Percentiles rank a stretch among this genome's conserved stretches.
Evolutionary conservation across 30 jellyfish, hydroid and myxozoan species (phyloP).

Genomic region (Cassiopea xamachana): DNA sequence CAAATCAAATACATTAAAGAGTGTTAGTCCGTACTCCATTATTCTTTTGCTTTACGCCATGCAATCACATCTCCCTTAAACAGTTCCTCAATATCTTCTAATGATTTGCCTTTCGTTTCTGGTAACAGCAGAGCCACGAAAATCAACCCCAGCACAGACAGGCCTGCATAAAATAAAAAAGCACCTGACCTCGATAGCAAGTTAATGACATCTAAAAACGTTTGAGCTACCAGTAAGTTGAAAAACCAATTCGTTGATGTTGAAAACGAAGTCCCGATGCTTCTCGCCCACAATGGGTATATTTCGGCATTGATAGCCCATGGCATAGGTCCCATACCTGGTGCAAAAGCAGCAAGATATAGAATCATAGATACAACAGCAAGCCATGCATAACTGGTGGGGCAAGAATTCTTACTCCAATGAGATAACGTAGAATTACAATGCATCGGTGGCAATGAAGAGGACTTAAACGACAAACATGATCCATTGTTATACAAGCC

Average conservation of each 20-base stretch:
- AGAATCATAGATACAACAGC: conserved; percentile 83
- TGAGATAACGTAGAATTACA: conserved; percentile 25
- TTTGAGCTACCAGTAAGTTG: conserved; percentile 75
- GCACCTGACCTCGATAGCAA: conserved; percentile 81
- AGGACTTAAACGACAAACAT: conserved; percentile 33
- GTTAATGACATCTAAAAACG: conserved; percentile 73
- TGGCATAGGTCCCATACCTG: conserved; percentile 96
- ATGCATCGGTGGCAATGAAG: not conserved
- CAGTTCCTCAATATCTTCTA: conserved; percentile 86
- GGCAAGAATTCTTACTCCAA: conserved; percentile 75
- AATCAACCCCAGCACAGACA: conserved; percentile 75
- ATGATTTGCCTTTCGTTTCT: conserved; percentile 80
- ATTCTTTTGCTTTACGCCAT: conserved; percentile 32
- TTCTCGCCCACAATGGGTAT: conserved; percentile 97
- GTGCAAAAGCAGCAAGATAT: conserved; percentile 88
- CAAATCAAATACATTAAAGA: no score
- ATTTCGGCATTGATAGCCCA: conserved; percentile 97
- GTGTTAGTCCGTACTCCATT: no score
- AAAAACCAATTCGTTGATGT: conserved; percentile 87
- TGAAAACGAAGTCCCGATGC: conserved; percentile 75
- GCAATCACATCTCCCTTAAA: conserved; percentile 68
- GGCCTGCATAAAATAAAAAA: conserved; percentile 72
- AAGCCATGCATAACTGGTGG: conserved; percentile 91
- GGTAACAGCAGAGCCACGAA: conserved; percentile 76
- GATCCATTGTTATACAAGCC: conserved; percentile 53